Conservation (phyloP, 2,113 vertebrate species). For the Ptilorrhoa leucosticta region DNA sequence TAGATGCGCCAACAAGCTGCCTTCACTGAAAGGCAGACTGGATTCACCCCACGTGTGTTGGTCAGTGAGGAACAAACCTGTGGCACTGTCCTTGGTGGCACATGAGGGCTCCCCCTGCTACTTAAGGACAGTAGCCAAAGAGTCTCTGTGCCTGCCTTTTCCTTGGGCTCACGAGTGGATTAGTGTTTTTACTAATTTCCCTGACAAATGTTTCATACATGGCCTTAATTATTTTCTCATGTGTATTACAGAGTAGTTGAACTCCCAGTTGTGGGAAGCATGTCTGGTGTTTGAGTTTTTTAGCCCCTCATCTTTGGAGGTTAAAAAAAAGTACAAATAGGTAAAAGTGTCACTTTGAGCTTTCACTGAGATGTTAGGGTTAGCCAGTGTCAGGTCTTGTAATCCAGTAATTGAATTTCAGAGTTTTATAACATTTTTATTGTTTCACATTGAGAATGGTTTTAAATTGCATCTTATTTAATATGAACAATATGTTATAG, state of each 20-base stretch:
- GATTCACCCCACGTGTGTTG: rapidly evolving
- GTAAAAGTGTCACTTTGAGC: neutral
- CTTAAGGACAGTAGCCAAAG: neutral
- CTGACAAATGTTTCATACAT: neutral
- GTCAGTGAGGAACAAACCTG: neutral
- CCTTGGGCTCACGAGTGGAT: neutral
- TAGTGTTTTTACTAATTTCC: neutral
- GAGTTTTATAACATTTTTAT: slow-evolving; percentile 2
- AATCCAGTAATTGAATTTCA: neutral
- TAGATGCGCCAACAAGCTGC: neutral
- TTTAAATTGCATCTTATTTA: slow-evolving; percentile 21
- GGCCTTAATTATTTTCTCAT: neutral
- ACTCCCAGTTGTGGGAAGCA: neutral
- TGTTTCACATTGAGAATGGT: neutral
- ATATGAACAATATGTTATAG: slow-evolving; percentile 26
- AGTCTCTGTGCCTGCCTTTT: neutral
- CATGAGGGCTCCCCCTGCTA: neutral
- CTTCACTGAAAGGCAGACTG: neutral
- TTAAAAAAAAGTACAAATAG: neutral
- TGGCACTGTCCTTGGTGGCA: neutral
- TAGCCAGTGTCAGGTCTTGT: neutral
- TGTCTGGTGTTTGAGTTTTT: neutral
- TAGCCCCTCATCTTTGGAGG: neutral
- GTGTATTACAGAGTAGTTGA: neutral
- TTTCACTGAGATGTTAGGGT: neutral